These are phyloP conservation scores for Chirona hameri DNA, from an alignment of 2,888 invertebrate genomes.

Conservation along the genomic window DNA sequence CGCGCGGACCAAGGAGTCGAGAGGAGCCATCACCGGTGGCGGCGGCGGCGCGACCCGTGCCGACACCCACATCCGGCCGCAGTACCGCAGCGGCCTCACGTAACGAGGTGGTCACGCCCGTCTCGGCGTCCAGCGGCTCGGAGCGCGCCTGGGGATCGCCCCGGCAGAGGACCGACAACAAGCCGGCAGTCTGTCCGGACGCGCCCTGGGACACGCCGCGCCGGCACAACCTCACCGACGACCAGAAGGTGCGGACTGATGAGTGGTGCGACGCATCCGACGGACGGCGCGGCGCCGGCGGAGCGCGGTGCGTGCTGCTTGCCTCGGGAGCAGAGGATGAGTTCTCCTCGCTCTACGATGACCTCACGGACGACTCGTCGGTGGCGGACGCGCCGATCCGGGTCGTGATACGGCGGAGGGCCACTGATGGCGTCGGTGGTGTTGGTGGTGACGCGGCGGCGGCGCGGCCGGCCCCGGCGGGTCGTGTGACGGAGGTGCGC, in stretches of 20 bases:
- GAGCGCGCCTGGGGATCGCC: constrained; percentile 22
- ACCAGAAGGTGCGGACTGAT: constrained; percentile 14
- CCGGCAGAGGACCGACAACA: not conserved
- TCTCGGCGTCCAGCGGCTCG: not conserved
- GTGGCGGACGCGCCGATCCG: constrained; percentile 3
- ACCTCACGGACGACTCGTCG: constrained; percentile 8
- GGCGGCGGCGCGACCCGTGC: not conserved
- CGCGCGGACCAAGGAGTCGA: too few relatives aligned
- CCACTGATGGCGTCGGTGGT: not conserved
- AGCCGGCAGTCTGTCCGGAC: not conserved
- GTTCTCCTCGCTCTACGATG: constrained; percentile 8
- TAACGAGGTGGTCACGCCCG: too few relatives aligned
- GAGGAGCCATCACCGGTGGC: not conserved
- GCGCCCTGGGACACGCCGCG: constrained; percentile 25
- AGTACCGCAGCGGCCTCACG: not conserved
- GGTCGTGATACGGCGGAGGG: not conserved
- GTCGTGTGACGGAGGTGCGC: not conserved
- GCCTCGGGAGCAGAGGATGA: not conserved
- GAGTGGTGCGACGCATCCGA: not conserved
- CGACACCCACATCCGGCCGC: not conserved
- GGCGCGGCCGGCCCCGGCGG: not conserved
- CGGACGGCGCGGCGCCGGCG: not conserved
- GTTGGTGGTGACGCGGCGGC: not conserved
- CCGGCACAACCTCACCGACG: constrained; percentile 22
- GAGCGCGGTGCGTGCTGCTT: not conserved